Evolutionary conservation across 1,140 invertebrate genomes (phyloP).

Genomic region (Diploscapter pachys): DNA sequence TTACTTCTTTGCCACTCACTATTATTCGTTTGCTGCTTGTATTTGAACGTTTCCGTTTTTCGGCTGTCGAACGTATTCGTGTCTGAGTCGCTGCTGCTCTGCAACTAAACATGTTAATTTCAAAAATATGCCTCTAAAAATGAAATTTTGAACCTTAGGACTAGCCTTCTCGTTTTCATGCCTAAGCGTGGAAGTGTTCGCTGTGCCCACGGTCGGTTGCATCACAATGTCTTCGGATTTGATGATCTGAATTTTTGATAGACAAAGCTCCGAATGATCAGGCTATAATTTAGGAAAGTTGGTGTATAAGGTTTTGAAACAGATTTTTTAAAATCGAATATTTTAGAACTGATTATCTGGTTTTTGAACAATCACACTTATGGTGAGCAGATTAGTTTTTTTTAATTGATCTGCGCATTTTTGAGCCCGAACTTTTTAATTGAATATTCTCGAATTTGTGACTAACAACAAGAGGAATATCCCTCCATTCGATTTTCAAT

Average conservation of each 20-base stretch:
- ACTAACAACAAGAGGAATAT: too few species aligned
- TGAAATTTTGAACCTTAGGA: background rate
- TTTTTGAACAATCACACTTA: too few species aligned
- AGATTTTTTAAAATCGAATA: too few species aligned
- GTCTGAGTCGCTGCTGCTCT: constrained; percentile 35
- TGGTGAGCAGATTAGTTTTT: too few species aligned
- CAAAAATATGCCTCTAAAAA: constrained; percentile 3
- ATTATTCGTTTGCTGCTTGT: constrained; percentile 15
- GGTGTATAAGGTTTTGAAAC: too few species aligned
- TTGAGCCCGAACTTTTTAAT: too few species aligned
- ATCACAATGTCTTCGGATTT: constrained; percentile 38
- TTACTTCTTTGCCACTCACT: background rate
- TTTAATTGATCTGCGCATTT: too few species aligned
- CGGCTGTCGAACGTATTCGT: constrained; percentile 33
- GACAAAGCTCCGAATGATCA: too few species aligned
- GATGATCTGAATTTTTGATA: constrained; percentile 24
- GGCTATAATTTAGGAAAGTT: too few species aligned
- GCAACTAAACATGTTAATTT: background rate
- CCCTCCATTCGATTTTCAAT: too few species aligned
- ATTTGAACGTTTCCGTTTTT: constrained; percentile 20
- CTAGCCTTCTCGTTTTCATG: constrained; percentile 6
- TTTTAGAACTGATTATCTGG: too few species aligned
- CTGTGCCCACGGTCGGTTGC: constrained; percentile 19
- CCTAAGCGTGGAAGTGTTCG: background rate
- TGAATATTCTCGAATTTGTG: too few species aligned